Evolutionary conservation across 2,797 vertebrate species (phyloP).

Genomic region (Danio tinwini): DNA sequence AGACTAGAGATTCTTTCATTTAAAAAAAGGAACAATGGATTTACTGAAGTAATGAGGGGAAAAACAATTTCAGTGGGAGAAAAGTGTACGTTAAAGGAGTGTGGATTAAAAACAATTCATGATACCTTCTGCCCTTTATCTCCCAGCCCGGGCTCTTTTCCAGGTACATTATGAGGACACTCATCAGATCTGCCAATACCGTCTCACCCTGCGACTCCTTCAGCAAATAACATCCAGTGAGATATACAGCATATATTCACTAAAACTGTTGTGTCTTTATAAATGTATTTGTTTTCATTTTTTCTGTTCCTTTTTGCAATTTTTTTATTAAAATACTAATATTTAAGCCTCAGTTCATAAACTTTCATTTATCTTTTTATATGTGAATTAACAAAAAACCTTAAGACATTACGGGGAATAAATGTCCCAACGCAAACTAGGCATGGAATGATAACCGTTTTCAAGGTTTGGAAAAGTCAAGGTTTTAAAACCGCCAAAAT

Average conservation of each 20-base stretch:
- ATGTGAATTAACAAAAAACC: too few species aligned
- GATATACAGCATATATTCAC: not conserved
- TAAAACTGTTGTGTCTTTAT: not conserved
- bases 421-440: too few species aligned
- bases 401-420: too few species aligned
- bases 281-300: too few species aligned
- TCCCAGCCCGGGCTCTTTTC: conserved; percentile 76
- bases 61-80: conserved; percentile 28
- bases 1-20: not conserved
- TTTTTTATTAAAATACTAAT: too few species aligned
- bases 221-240: conserved; percentile 17
- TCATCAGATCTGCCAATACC: conserved; percentile 77
- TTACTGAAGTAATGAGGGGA: conserved; percentile 21
- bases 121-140: conserved; percentile 72
- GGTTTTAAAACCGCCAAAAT: too few species aligned
- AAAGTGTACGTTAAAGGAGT: not conserved
- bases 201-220: conserved; percentile 80
- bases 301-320: too few species aligned
- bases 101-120: not conserved
- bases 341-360: too few species aligned
- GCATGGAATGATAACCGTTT: too few species aligned
- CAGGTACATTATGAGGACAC: conserved; percentile 80
- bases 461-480: too few species aligned
- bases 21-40: conserved; percentile 24
- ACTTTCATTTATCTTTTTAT: too few species aligned